Base-by-base conservation (phyloP, 1,140 invertebrate genomes). In the Lepidurus couesii region DNA sequence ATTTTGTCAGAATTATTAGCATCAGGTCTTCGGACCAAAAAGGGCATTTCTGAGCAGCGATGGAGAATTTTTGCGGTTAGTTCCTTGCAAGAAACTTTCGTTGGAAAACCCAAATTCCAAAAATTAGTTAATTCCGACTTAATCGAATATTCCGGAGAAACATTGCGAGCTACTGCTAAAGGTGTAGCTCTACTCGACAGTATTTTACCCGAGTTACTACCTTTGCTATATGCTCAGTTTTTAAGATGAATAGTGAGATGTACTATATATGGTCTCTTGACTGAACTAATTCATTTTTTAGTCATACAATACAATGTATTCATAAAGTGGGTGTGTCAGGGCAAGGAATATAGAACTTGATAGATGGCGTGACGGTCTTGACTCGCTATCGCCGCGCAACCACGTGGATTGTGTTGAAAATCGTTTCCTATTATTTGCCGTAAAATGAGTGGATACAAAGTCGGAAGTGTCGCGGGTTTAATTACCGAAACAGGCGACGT, bases 1-100 rank as follows among this genome's bases (percentile, higher is more conserved):
- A 44, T 80, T 42, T 73, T 80, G 34, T 47, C 47, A 42, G 79
- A 80, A 77, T 73, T 80, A 44, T 16, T 80, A 44, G 76, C 76
- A 7, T 77, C 75, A 26, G 74, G 75, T 9, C 75, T 80, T 6
- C 75, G 79, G 74, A 80, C 79, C 4, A 77, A 21, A 16, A 77
- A 65, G 45, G 79, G 79, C 8, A 74, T 77, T 8, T 47, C 45
- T 75, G 24, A 73, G 26, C 44, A 75, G 42, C 75, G 74, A 44
- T 26, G 34, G 34, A 75, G 26, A 74, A 75, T 75, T 44, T 74
- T 45, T 11, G 42, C 73, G 11, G 43, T 26, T 1, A 16, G 53
- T 45, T 74, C 65, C 65, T 34, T 79, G 73, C 34, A 9, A 26
- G 78, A 79, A 11, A 42, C 75, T 44, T 79, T 79, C 45, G 74